Conservation (phyloP, 2,113 vertebrate genomes). For the Anolis carolinensis region DNA sequence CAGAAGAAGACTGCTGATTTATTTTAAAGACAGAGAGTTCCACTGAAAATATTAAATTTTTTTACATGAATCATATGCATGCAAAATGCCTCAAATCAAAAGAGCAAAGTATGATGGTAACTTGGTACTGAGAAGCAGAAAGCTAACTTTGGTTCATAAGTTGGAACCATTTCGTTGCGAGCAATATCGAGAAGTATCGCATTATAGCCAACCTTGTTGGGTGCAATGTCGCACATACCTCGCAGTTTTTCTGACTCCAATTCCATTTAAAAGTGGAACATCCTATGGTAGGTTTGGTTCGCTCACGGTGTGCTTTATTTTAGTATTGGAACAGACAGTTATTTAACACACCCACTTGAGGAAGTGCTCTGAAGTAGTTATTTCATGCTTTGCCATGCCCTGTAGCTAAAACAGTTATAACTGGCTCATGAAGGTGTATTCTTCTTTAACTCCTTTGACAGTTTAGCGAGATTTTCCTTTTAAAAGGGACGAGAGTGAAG, state of each 20-base stretch:
- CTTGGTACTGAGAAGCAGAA: constrained; percentile 48
- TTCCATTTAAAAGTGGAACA: constrained; percentile 58
- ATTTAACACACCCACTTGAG: constrained; percentile 80
- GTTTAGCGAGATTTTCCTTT: constrained; percentile 53
- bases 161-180: constrained; percentile 17
- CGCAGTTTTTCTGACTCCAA: constrained; percentile 30
- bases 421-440: constrained; percentile 65
- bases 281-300: constrained; percentile 16
- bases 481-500: constrained; percentile 43
- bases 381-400: constrained; percentile 81
- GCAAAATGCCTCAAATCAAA: constrained; percentile 37
- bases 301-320: constrained; percentile 72
- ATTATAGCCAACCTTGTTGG: not conserved
- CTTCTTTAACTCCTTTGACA: constrained; percentile 64
- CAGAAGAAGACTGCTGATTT: constrained; percentile 41
- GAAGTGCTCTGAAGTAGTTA: constrained; percentile 79
- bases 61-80: constrained; percentile 49
- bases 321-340: constrained; percentile 76
- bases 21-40: constrained; percentile 17
- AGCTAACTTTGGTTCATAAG: constrained; percentile 65
- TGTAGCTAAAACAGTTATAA: constrained; percentile 77
- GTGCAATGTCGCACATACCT: constrained; percentile 15
- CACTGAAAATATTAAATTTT: constrained; percentile 37
- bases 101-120: constrained; percentile 49
- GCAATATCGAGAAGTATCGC: not conserved